Conservation (phyloP, 2,113 vertebrate genomes). For the Brachyhypopomus gauderio region DNA sequence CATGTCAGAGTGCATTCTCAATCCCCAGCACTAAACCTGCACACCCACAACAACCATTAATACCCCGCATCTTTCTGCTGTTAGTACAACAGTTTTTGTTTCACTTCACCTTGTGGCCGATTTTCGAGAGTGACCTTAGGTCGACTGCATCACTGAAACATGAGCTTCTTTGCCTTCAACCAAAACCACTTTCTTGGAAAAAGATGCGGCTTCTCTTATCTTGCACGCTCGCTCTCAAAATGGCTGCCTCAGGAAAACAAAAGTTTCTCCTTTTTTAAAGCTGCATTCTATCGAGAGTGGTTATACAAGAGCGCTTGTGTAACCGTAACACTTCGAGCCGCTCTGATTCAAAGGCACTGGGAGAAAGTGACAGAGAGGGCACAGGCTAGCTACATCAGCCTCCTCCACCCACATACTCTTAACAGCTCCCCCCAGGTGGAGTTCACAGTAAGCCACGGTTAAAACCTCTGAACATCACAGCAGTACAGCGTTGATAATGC, state of each 20-base stretch:
- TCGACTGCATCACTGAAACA: constrained; percentile 11
- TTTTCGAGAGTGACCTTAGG: constrained; percentile 6
- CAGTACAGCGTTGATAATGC: not conserved
- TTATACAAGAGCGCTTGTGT: constrained; percentile 22
- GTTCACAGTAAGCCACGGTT: not conserved
- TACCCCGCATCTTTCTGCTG: not conserved
- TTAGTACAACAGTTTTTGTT: not conserved
- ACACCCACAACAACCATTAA: constrained; percentile 13
- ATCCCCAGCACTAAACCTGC: constrained; percentile 19
- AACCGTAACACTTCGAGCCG: constrained; percentile 6
- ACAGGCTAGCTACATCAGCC: not conserved
- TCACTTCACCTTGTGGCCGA: constrained; percentile 16
- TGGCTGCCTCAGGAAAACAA: not conserved
- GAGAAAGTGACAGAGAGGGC: not conserved
- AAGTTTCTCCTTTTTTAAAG: not conserved
- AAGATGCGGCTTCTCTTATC: not conserved
- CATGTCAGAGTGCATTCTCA: constrained; percentile 10
- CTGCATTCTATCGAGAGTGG: not conserved
- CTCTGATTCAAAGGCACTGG: not conserved
- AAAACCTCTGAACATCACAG: not conserved
- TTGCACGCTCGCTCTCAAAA: not conserved
- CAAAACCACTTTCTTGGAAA: not conserved
- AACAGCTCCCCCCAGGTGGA: not conserved
- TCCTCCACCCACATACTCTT: not conserved
- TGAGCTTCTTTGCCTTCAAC: constrained; percentile 14